Evolutionary conservation across 2,888 invertebrate genomes (phyloP).

Genomic region (Drosophila lacicola): DNA sequence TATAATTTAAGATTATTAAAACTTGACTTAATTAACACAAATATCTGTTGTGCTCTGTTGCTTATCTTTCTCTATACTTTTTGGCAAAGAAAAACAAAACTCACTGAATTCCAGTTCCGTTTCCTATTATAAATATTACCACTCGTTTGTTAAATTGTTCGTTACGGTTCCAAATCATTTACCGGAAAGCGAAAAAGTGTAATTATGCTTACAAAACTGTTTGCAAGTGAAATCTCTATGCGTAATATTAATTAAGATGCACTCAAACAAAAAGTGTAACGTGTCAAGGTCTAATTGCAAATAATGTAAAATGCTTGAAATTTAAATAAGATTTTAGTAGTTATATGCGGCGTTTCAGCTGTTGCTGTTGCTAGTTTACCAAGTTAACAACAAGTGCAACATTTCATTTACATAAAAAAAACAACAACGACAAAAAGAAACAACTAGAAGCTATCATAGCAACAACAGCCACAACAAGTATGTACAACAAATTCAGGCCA

Average conservation of each 20-base stretch:
- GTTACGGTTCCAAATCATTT: constrained; percentile 9
- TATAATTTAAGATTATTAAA: too few relatives aligned
- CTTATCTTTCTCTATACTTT: neutral
- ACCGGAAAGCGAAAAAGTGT: constrained; percentile 5
- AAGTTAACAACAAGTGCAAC: constrained; percentile 72
- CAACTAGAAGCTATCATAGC: constrained; percentile 36
- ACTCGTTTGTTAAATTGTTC: constrained; percentile 3
- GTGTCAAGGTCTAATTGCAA: constrained; percentile 73
- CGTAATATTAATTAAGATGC: constrained; percentile 8
- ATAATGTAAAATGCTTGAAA: constrained; percentile 64
- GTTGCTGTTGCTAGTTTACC: constrained; percentile 44
- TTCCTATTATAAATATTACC: constrained; percentile 4
- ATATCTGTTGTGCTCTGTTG: neutral
- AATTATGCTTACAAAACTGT: constrained; percentile 4
- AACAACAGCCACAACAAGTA: constrained; percentile 30
- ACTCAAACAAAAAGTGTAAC: constrained; percentile 35
- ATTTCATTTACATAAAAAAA: constrained; percentile 21
- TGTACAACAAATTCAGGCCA: constrained; percentile 51
- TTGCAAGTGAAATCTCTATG: constrained; percentile 4
- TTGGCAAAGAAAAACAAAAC: neutral
- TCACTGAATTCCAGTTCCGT: neutral
- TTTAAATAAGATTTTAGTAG: constrained; percentile 25
- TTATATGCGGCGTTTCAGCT: constrained; percentile 23
- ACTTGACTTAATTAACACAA: too few relatives aligned
- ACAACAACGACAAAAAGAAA: constrained; percentile 17